Conservation (phyloP, 2,888 invertebrate species). For the Aproaerema taeniolella region DNA sequence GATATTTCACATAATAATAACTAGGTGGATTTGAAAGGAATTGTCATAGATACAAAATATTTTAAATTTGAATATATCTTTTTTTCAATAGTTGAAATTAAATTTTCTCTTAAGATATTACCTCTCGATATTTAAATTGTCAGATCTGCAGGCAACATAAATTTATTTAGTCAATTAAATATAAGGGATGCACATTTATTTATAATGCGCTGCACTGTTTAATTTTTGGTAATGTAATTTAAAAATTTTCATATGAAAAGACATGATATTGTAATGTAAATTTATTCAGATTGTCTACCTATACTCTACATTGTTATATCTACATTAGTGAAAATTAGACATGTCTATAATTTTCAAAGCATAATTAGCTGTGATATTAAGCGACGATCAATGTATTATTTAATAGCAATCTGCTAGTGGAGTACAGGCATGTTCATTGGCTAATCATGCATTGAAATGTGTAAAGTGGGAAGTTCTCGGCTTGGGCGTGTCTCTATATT, state of each 20-base stretch:
- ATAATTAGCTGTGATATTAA: conserved; percentile 79
- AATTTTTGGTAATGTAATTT: conserved; percentile 76
- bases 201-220: conserved; percentile 78
- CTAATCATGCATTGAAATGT: conserved; percentile 78
- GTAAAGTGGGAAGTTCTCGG: conserved; percentile 70
- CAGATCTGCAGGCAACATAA: conserved; percentile 79
- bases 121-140: conserved; percentile 76
- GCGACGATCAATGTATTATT: conserved; percentile 74
- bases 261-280: conserved; percentile 78
- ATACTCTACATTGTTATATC: conserved; percentile 77
- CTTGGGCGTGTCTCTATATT: conserved; percentile 76
- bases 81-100: conserved; percentile 76
- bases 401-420: conserved; percentile 73
- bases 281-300: conserved; percentile 77
- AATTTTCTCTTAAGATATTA: conserved; percentile 77
- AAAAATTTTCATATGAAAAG: conserved; percentile 76
- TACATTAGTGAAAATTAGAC: conserved; percentile 77
- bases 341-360: conserved; percentile 78
- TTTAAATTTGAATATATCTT: conserved; percentile 74
- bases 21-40: conserved; percentile 76
- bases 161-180: conserved; percentile 79
- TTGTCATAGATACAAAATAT: conserved; percentile 72
- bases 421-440: conserved; percentile 75
- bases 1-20: conserved; percentile 70
- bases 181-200: conserved; percentile 79